Evolutionary conservation across 2,888 invertebrate species (phyloP).

Genomic region (Ichneumoninae sp.): DNA sequence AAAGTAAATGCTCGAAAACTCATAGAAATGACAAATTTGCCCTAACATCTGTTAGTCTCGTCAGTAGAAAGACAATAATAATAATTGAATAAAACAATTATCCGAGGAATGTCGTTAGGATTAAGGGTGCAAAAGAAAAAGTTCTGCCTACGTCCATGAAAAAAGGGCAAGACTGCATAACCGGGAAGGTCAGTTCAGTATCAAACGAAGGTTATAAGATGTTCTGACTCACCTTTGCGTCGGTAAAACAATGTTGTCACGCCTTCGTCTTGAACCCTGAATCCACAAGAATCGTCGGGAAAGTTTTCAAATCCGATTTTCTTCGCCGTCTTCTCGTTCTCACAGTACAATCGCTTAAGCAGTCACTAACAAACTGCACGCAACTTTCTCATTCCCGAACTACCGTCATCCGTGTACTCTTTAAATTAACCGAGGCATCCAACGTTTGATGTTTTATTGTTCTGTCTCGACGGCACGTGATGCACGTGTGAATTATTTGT

Average conservation of each 20-base stretch:
- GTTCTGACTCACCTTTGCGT: constrained; percentile 51
- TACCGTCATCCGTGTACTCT: constrained; percentile 41
- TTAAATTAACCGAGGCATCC: constrained; percentile 25
- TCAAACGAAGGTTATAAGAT: constrained; percentile 50
- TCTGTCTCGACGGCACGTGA: constrained; percentile 2
- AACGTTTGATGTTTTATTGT: constrained; percentile 14
- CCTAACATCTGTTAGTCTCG: constrained; percentile 9
- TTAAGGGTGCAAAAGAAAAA: constrained; percentile 11
- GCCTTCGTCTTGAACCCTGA: not conserved
- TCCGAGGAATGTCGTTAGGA: not conserved
- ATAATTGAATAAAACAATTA: not conserved
- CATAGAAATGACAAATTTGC: not conserved
- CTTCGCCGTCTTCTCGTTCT: not conserved
- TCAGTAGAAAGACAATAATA: not conserved
- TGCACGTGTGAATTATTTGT: not conserved
- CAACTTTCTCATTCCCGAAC: constrained; percentile 44
- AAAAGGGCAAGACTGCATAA: constrained; percentile 64
- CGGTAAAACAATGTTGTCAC: constrained; percentile 31
- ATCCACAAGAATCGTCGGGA: not conserved
- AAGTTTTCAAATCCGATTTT: constrained; percentile 4
- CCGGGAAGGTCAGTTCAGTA: constrained; percentile 62
- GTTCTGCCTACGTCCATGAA: constrained; percentile 8
- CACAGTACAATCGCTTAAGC: constrained; percentile 31
- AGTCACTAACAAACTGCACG: constrained; percentile 60
- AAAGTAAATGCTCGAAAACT: not conserved